These are phyloP conservation scores for Oopsacas minuta DNA, from an alignment of 37 sponge, comb jelly and placozoan genomes.

Conservation along the genomic window DNA sequence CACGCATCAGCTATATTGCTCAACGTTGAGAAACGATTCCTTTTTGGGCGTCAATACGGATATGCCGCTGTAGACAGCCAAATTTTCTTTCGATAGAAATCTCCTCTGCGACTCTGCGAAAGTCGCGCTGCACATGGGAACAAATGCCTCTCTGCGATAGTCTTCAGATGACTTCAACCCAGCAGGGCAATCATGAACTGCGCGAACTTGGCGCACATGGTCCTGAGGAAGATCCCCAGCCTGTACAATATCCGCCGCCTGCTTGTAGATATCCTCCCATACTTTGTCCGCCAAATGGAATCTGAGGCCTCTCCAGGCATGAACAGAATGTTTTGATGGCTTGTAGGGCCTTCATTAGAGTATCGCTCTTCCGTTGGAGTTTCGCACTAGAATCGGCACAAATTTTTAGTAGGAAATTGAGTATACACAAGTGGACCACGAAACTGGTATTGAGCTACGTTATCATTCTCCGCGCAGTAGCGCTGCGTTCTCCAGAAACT, in stretches of 20 bases:
- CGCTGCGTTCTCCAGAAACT: not conserved
- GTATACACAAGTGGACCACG: not conserved
- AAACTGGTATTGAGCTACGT: not conserved
- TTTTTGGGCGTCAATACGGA: not conserved
- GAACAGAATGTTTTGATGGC: not conserved
- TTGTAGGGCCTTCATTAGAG: not conserved
- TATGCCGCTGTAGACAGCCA: not conserved
- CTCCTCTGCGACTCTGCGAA: not conserved
- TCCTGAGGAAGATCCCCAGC: not conserved
- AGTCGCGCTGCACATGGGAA: not conserved
- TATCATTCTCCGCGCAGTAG: not conserved
- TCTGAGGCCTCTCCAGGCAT: not conserved
- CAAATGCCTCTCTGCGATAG: not conserved
- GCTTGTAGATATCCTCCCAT: not conserved
- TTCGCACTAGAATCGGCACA: not conserved
- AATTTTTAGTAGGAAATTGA: not conserved
- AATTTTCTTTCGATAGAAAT: not conserved
- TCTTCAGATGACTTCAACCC: not conserved
- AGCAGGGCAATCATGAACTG: not conserved
- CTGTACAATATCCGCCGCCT: not conserved
- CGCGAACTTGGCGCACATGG: not conserved
- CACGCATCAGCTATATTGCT: not conserved
- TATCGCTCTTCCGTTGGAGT: not conserved
- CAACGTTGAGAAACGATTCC: not conserved
- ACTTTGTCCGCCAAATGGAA: not conserved